Conservation (phyloP, 2,888 invertebrate species). For the Parapristionchus giblindavisi region DNA sequence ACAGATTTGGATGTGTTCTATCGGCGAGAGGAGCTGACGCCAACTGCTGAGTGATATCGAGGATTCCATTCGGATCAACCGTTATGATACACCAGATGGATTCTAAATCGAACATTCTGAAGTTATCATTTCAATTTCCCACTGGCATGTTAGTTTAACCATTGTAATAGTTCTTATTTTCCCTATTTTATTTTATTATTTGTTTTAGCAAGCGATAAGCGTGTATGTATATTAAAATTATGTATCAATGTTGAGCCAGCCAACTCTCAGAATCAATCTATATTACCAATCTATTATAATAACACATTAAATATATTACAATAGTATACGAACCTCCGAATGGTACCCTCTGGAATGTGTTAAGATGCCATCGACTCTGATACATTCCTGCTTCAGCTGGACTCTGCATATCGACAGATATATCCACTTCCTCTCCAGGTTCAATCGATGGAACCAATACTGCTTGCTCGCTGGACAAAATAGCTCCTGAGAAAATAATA, state of each 20-base stretch:
- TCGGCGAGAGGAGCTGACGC: slow-evolving; percentile 57
- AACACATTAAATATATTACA: neutral
- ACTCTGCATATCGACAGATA: slow-evolving; percentile 83
- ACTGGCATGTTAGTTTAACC: neutral
- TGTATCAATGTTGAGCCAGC: neutral
- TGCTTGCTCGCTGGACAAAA: slow-evolving; percentile 24
- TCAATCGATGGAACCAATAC: slow-evolving; percentile 79
- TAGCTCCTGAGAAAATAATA: slow-evolving; percentile 30
- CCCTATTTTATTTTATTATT: neutral
- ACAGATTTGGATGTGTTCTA: slow-evolving; percentile 4
- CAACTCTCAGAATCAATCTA: too few relatives aligned
- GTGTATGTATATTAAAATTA: neutral
- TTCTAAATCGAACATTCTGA: slow-evolving; percentile 75
- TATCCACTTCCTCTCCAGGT: slow-evolving; percentile 81
- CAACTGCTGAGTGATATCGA: slow-evolving; percentile 83
- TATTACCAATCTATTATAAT: too few relatives aligned
- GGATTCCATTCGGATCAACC: slow-evolving; percentile 83
- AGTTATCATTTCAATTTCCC: neutral
- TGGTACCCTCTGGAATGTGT: slow-evolving; percentile 85
- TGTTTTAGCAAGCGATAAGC: neutral
- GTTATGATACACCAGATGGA: slow-evolving; percentile 83
- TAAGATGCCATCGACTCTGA: slow-evolving; percentile 88
- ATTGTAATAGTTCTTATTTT: neutral
- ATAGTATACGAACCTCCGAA: slow-evolving; percentile 82
- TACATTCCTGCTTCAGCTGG: slow-evolving; percentile 81